Base-by-base conservation (phyloP, 2,888 invertebrate species). In the Ophion ellenae region DNA sequence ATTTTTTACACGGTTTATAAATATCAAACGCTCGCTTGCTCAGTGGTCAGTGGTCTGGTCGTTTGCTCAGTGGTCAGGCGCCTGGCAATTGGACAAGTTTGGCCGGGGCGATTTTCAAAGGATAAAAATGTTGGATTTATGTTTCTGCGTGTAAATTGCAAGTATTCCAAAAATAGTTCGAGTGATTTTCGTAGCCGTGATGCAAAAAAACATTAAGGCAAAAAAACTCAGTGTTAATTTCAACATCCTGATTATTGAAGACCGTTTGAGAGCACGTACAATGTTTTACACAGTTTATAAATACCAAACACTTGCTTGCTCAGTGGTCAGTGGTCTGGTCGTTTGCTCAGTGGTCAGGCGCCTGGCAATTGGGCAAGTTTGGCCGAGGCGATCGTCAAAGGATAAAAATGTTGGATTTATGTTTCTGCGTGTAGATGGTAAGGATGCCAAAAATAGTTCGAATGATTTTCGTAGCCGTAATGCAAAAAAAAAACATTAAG, bases 391-490 rank as follows among this genome's bases (percentile, higher is more conserved):
- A 53, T 53, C 17, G 14, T 53, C 17, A 17, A 17, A 53, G 59
- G n/a, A 59, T 40, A 59, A 64, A 63, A 63, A 75, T 45, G 24
- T 24, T 24, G 45, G 74, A 63, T 75, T 24, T 70, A 32, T 24
- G 67, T 61, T 17, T 53, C 67, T 5, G 24, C 53, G 45, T 45
- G n/a, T 17, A 1, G 17, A 53, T 28, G 1, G 36, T 2, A 6
- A 36, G 36, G 1, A 36, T 36, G 1, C 36, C 7, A 36, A 36
- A 36, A 36, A 36, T 6, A 36, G 36, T 36, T 36, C 36, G 6
- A 36, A 5, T 7, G 5, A 7, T 36, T 36, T 36, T 36, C 36
- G 36, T 36, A 36, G 5, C 36, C 36, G 6, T 7, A 1, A 36
- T 36, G 6, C 36, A 36, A 36, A 36, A 36, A 7, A 36, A 36